A percentile compares a stretch with the other conserved stretches of the same genome.
phyloP scores from a whole-genome alignment of 2,888 invertebrate species.

The Polydesmus complanatus region DNA sequence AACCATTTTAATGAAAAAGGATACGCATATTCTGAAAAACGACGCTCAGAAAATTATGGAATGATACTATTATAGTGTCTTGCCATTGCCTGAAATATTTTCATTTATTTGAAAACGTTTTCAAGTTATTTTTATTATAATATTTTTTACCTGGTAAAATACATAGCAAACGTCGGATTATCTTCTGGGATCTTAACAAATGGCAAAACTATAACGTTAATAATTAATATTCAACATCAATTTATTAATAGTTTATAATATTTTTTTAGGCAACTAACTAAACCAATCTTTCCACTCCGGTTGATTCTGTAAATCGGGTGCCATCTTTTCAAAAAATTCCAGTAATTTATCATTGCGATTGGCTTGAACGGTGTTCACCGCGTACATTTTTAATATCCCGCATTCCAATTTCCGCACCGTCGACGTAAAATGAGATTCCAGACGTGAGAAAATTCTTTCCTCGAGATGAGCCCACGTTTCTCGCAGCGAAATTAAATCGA shows the following conservation, averaged over 20 bases:
- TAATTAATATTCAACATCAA: neutral
- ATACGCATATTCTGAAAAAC: conserved; percentile 46
- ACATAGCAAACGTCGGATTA: conserved; percentile 67
- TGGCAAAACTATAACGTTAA: conserved; percentile 74
- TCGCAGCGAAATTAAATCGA: conserved; percentile 63
- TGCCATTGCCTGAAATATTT: conserved; percentile 62
- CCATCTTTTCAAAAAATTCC: conserved; percentile 79
- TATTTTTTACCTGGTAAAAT: conserved; percentile 47
- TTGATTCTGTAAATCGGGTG: conserved; percentile 72
- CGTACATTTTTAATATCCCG: conserved; percentile 71
- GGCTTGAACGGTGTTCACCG: conserved; percentile 70
- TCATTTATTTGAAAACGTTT: neutral
- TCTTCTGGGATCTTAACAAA: conserved; percentile 85
- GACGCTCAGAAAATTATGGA: conserved; percentile 84
- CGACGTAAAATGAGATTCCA: conserved; percentile 65
- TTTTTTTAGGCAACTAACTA: conserved; percentile 55
- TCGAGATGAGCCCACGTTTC: conserved; percentile 86
- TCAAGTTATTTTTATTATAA: too few species aligned
- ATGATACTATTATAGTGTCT: conserved; percentile 75
- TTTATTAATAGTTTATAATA: too few species aligned
- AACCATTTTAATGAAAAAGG: conserved; percentile 17
- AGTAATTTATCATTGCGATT: conserved; percentile 69
- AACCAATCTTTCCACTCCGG: conserved; percentile 97
- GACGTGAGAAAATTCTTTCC: conserved; percentile 66
- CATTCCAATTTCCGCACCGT: conserved; percentile 71